Conservation (phyloP, 2,888 invertebrate species). For the Thalpophila matura region DNA sequence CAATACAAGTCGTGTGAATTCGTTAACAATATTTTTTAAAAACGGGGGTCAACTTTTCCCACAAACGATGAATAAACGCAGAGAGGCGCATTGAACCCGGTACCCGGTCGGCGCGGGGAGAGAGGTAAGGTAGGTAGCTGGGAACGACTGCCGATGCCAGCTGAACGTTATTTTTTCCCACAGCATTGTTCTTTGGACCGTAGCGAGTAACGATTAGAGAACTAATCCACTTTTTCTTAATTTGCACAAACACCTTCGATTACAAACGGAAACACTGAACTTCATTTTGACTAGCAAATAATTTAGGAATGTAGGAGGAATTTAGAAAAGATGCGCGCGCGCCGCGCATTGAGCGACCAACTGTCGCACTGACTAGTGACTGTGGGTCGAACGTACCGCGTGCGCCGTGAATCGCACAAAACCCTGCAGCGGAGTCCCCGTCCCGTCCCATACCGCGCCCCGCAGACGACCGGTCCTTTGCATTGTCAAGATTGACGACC, state of each 20-base stretch:
- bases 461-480: constrained; percentile 87
- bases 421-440: constrained; percentile 82
- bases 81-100: constrained; percentile 91
- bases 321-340: constrained; percentile 82
- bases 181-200: constrained; percentile 91
- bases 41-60: constrained; percentile 91
- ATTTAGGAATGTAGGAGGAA: constrained; percentile 78
- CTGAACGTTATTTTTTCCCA: constrained; percentile 92
- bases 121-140: constrained; percentile 88
- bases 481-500: constrained; percentile 89
- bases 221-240: constrained; percentile 75
- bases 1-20: constrained; percentile 87
- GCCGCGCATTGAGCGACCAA: constrained; percentile 86
- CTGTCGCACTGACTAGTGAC: constrained; percentile 82
- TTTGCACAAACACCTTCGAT: constrained; percentile 73
- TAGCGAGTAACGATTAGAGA: constrained; percentile 80
- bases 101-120: constrained; percentile 88
- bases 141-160: constrained; percentile 90
- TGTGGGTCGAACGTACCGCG: constrained; percentile 77
- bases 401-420: constrained; percentile 85
- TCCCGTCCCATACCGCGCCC: constrained; percentile 77
- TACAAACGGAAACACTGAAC: constrained; percentile 68
- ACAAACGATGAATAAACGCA: constrained; percentile 91
- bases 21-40: constrained; percentile 89
- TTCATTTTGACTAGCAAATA: constrained; percentile 82